Conservation (phyloP, 2,797 vertebrate species). For the Aplochiton taeniatus region DNA sequence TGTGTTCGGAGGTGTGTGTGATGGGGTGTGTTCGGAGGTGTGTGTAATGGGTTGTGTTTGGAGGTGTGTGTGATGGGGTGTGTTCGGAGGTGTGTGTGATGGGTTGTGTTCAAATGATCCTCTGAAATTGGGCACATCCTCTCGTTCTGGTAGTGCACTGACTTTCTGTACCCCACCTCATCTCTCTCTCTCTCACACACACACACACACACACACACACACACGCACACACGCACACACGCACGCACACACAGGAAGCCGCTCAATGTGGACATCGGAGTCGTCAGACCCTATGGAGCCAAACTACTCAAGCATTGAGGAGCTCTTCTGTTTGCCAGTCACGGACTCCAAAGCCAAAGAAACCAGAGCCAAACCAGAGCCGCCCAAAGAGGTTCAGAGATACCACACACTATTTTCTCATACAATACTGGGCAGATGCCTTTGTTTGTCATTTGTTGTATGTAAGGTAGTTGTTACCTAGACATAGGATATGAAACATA, state of each 20-base stretch:
- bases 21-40: background rate
- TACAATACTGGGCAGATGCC: no score
- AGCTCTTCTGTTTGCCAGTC: constrained; percentile 83
- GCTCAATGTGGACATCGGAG: constrained; percentile 81
- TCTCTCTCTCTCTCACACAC: background rate
- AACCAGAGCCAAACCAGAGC: constrained; percentile 32
- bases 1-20: background rate
- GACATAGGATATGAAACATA: no score
- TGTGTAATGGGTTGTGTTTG: no score
- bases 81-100: background rate
- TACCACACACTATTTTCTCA: no score
- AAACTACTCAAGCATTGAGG: constrained; percentile 85
- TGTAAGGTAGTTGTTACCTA: no score
- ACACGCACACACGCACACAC: background rate
- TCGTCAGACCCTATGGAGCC: constrained; percentile 68
- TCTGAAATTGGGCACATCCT: background rate
- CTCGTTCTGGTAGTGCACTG: background rate
- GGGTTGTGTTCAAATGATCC: background rate
- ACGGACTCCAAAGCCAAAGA: constrained; percentile 72
- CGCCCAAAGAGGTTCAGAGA: constrained; percentile 80
- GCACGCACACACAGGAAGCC: constrained; percentile 62
- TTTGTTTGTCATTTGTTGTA: no score
- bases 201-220: background rate
- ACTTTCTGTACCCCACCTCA: background rate
- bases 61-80: background rate